phyloP scores from a whole-genome alignment of 2,113 vertebrate genomes.

The Sander lucioperca region DNA sequence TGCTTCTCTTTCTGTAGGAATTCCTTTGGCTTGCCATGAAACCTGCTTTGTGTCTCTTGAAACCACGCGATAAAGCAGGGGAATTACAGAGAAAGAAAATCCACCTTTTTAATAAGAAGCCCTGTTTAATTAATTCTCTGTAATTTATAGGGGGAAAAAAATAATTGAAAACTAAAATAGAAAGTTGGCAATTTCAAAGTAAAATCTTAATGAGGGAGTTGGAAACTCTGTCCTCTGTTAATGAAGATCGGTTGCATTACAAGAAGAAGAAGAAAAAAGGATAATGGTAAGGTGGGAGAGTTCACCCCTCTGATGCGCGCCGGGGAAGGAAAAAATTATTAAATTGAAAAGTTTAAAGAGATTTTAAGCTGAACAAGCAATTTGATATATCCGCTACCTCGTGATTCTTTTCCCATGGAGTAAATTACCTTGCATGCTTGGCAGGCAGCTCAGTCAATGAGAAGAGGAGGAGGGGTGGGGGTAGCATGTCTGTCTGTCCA shows the following conservation, averaged over 20 bases:
- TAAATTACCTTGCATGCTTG: slow-evolving; percentile 44
- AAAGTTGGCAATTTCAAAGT: slow-evolving; percentile 30
- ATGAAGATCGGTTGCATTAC: slow-evolving; percentile 36
- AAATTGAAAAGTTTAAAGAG: slow-evolving; percentile 61
- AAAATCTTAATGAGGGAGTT: slow-evolving; percentile 28
- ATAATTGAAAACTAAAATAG: slow-evolving; percentile 45
- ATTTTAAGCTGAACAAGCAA: slow-evolving; percentile 65
- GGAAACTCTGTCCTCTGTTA: neutral
- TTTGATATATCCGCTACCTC: slow-evolving; percentile 38
- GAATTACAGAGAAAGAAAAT: slow-evolving; percentile 26
- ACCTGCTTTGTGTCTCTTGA: slow-evolving; percentile 26
- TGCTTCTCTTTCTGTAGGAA: neutral
- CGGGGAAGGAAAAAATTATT: slow-evolving; percentile 39
- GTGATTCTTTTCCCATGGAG: slow-evolving; percentile 28
- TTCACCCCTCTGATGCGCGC: neutral
- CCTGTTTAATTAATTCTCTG: slow-evolving; percentile 22
- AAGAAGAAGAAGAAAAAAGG: neutral
- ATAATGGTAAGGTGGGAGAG: slow-evolving; percentile 21
- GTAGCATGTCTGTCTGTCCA: neutral
- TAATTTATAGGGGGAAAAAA: slow-evolving; percentile 13
- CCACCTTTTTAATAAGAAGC: slow-evolving; percentile 28
- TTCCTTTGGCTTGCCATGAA: slow-evolving; percentile 26
- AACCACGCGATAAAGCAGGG: slow-evolving; percentile 13
- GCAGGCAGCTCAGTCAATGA: slow-evolving; percentile 42
- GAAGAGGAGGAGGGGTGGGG: no score